Evolutionary conservation across 2,113 vertebrate genomes (phyloP).

Genomic region (Nycticryphes semicollaris): DNA sequence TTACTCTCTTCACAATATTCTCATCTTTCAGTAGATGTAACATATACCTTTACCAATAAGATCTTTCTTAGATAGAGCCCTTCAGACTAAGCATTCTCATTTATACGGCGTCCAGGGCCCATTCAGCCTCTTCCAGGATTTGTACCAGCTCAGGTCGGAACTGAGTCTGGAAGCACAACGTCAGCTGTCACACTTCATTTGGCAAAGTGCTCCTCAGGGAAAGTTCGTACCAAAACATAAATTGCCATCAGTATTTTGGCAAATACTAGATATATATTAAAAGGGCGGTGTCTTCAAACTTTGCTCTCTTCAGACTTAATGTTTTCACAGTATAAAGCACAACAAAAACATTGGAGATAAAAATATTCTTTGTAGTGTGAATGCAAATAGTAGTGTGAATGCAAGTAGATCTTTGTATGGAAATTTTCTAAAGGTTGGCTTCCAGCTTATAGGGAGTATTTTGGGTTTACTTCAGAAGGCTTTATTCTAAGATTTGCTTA

Average conservation of each 20-base stretch:
- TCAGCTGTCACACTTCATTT: background rate
- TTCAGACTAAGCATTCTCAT: background rate
- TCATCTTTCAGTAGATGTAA: background rate
- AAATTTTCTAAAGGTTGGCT: background rate
- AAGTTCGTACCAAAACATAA: background rate
- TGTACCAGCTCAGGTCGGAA: background rate
- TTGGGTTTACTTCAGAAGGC: background rate
- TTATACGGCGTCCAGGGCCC: background rate
- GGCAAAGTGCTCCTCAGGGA: background rate
- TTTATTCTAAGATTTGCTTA: background rate
- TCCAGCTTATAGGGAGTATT: background rate
- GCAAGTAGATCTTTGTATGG: background rate
- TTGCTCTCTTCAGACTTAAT: background rate
- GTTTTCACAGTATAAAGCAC: background rate
- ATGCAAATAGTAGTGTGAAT: background rate
- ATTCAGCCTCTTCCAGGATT: background rate
- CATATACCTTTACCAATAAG: background rate
- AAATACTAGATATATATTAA: background rate
- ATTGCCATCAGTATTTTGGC: background rate
- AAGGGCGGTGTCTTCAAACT: background rate
- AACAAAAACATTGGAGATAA: background rate
- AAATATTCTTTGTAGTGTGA: background rate
- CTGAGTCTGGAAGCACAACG: background rate
- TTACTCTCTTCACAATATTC: background rate
- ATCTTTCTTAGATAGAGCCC: background rate